These are phyloP conservation scores for Epirrhoe alternata DNA, from an alignment of 2,888 invertebrate species.

Conservation along the genomic window DNA sequence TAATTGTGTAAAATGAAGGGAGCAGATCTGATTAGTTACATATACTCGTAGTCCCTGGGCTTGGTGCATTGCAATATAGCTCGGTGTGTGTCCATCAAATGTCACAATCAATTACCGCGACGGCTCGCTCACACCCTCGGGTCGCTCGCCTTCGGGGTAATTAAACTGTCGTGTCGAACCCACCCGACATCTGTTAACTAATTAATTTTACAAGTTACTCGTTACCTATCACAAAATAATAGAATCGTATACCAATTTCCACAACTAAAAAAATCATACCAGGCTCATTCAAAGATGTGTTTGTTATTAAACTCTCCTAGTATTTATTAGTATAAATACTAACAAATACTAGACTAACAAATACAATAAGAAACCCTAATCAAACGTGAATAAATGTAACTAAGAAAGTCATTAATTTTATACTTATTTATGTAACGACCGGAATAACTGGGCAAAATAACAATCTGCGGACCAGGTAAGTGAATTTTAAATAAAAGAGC, in stretches of 20 bases:
- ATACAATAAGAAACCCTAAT: conserved; percentile 23
- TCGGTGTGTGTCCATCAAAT: conserved; percentile 76
- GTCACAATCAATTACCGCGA: conserved; percentile 80
- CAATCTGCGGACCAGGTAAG: conserved; percentile 79
- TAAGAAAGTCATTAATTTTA: conserved; percentile 71
- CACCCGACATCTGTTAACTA: conserved; percentile 39
- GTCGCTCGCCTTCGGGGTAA: conserved; percentile 54
- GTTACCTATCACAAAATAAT: conserved; percentile 18
- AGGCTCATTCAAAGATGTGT: neutral
- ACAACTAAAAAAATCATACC: neutral
- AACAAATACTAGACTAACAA: too few species aligned
- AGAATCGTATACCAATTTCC: conserved; percentile 15
- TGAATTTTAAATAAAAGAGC: conserved; percentile 83
- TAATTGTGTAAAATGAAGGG: conserved; percentile 40
- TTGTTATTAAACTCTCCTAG: neutral
- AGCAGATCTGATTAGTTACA: conserved; percentile 43
- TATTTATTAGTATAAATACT: neutral
- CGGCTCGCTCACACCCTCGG: conserved; percentile 46
- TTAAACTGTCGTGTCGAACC: conserved; percentile 62
- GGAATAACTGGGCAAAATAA: conserved; percentile 71
- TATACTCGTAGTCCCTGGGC: conserved; percentile 53
- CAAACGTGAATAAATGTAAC: conserved; percentile 46
- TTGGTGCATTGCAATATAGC: conserved; percentile 65
- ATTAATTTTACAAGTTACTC: conserved; percentile 32
- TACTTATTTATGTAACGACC: conserved; percentile 70